Evolutionary conservation across 2,113 vertebrate species (phyloP), one percentile per base, ranked within the genome.

Genomic region (Centropus unirufus): DNA sequence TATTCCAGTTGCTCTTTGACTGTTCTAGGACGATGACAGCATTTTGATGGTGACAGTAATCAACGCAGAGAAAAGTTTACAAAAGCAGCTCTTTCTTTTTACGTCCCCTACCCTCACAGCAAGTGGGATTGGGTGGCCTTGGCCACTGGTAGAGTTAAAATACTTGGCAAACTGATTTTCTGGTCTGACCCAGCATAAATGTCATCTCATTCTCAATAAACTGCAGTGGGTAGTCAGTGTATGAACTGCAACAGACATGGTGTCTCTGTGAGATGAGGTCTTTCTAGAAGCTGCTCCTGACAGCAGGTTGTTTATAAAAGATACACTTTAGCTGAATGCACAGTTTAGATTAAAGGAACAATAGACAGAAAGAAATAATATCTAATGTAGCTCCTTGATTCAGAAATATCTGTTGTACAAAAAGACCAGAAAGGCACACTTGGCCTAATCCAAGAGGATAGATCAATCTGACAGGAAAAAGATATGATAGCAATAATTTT

Each of bases 391-490:
- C n/a, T 27, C 12, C 34, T 77, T 3, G 4, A 11, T 86, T 76
- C 67, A 80, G 64, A 95, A 67, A 69, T 62, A 83, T 42, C 18
- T 87, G 34, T 40, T 82, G 54, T 22, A 42, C n/a, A 61, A 89
- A 93, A 93, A 61, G 22, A 78, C 42, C n/a, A 52, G 19, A 84
- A 91, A 87, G 19, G 32, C 17, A 89, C 15, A 90, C 9, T 54
- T 21, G 76, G 17, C 22, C 40, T 52, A 89, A 89, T 81, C 57
- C 57, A 16, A 13, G 39, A 78, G 8, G 34, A 84, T 14, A 87
- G 72, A 70, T 67, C 59, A 92, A 95, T 61, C 30, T 87, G 75
- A 95, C 90, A 87, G 61, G 57, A 84, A 89, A 87, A 86, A 94
- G 61, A 79, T 46, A 95, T 75, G 8, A 70, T 81, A 72, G 40